Conservation (phyloP, 2,113 vertebrate genomes). For the Chaetops frenatus region DNA sequence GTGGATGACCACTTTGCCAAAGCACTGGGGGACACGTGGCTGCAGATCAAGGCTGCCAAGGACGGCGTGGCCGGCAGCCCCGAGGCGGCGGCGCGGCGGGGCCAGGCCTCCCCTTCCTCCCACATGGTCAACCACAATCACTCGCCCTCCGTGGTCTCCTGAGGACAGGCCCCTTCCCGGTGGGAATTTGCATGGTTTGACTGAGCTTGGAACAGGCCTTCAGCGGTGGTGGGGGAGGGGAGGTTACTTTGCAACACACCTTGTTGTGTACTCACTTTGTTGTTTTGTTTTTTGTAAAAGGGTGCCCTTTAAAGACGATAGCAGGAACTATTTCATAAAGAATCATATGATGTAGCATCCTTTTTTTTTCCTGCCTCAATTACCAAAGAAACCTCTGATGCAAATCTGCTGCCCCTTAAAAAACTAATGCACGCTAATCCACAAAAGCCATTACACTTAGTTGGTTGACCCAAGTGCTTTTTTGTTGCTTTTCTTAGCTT, state of each 20-base stretch:
- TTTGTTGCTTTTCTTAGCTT: slow-evolving; percentile 59
- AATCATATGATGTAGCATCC: slow-evolving; percentile 65
- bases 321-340: slow-evolving; percentile 69
- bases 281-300: slow-evolving; percentile 56
- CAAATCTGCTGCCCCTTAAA: slow-evolving; percentile 69
- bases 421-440: slow-evolving; percentile 35
- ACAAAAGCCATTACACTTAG: slow-evolving; percentile 67
- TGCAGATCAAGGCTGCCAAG: slow-evolving; percentile 94
- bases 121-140: slow-evolving; percentile 94
- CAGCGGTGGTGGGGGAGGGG: slow-evolving; percentile 39
- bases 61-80: slow-evolving; percentile 82
- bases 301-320: slow-evolving; percentile 72
- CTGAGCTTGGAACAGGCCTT: slow-evolving; percentile 78
- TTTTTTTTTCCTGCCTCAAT: slow-evolving; percentile 79
- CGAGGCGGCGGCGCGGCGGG: slow-evolving; percentile 75
- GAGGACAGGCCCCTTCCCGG: slow-evolving; percentile 63
- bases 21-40: slow-evolving; percentile 96
- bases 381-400: slow-evolving; percentile 93
- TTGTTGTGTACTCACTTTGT: slow-evolving; percentile 71
- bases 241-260: slow-evolving; percentile 41
- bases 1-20: slow-evolving; percentile 99
- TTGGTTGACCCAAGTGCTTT: slow-evolving; percentile 66
- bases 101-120: slow-evolving; percentile 83
- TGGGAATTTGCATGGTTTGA: slow-evolving; percentile 73
- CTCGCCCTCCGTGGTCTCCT: slow-evolving; percentile 93